phyloP scores from a whole-genome alignment of 53 echinoderm and acorn worm genomes.

The Mesocentrotus franciscanus region DNA sequence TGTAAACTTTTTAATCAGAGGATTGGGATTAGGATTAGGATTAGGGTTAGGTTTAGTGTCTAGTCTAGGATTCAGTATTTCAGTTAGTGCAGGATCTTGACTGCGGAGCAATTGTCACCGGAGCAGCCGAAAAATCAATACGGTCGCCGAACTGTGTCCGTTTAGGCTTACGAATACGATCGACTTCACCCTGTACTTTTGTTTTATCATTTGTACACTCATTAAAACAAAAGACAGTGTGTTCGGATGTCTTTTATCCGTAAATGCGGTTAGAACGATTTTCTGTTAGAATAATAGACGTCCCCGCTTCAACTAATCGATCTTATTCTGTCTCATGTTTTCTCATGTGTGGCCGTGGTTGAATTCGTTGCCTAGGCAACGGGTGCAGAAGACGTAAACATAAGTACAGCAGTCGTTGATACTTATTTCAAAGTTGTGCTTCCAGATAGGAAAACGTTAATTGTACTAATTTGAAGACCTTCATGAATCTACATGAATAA shows the following conservation, averaged over 20 bases:
- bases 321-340: not conserved
- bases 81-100: too few species aligned
- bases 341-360: not conserved
- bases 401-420: not conserved
- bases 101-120: too few species aligned
- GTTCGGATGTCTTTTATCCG: not conserved
- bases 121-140: too few species aligned
- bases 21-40: too few species aligned
- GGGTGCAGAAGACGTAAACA: not conserved
- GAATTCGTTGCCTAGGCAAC: constrained; percentile 36
- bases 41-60: too few species aligned
- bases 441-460: too few species aligned
- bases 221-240: constrained; percentile 6
- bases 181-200: not conserved
- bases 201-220: not conserved
- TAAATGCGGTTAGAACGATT: constrained; percentile 34
- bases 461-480: too few species aligned
- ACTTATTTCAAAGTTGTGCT: too few species aligned
- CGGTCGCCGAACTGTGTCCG: not conserved
- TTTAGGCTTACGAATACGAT: not conserved
- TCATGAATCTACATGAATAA: too few species aligned
- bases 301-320: not conserved
- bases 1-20: too few species aligned
- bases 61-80: too few species aligned
- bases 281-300: not conserved